A percentile compares a stretch with the other conserved stretches of the same genome.
Conservation (phyloP, 1,140 invertebrate genomes). For the Camponotus floridanus region DNA sequence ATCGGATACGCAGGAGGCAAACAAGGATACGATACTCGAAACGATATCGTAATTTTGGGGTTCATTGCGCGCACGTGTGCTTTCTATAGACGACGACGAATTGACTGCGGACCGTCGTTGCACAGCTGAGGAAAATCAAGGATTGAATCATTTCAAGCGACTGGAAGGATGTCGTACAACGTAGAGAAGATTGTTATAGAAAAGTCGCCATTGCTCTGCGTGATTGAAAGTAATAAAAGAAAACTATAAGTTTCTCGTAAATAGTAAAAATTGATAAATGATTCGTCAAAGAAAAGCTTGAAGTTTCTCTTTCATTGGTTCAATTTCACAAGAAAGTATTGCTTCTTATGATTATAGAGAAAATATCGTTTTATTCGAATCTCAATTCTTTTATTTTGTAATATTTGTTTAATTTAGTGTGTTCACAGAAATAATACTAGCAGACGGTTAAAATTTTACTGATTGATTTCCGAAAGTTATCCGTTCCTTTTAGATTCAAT, state of each 20-base stretch:
- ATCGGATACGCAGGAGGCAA: slow-evolving; percentile 22
- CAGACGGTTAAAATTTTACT: neutral
- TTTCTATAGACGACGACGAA: slow-evolving; percentile 23
- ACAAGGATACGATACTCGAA: slow-evolving; percentile 32
- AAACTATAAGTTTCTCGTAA: neutral
- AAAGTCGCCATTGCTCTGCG: neutral
- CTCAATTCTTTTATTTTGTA: neutral
- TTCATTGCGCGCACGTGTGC: slow-evolving; percentile 47
- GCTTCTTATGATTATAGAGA: neutral
- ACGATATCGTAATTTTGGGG: slow-evolving; percentile 50
- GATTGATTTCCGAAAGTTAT: neutral
- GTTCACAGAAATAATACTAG: slow-evolving; percentile 4
- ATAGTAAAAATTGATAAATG: neutral
- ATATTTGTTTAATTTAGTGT: slow-evolving; percentile 3
- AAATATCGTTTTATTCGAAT: slow-evolving; percentile 25
- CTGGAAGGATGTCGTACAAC: neutral
- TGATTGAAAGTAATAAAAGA: no score
- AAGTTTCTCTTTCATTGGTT: neutral
- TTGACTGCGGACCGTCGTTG: slow-evolving; percentile 19
- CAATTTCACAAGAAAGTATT: slow-evolving; percentile 41
- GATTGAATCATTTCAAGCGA: slow-evolving; percentile 9
- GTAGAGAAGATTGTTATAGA: neutral
- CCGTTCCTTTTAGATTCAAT: neutral
- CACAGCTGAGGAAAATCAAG: slow-evolving; percentile 10
- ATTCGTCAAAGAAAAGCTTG: slow-evolving; percentile 11